These are phyloP conservation scores for Henricia sp. DNA, from an alignment of 53 echinoderm and acorn worm species.

Conservation along the genomic window DNA sequence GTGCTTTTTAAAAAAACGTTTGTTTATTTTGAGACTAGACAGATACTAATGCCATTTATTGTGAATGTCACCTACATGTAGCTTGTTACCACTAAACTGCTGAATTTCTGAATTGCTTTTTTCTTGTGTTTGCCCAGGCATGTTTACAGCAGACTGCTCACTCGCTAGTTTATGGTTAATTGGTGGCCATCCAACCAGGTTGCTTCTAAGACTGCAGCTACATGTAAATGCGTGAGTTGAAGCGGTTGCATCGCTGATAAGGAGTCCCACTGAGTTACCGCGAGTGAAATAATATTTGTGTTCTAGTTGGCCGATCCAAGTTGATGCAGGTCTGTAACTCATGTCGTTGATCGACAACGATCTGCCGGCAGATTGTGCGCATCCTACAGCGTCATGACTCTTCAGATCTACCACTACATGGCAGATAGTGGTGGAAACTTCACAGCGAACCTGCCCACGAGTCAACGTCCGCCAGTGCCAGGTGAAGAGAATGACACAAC, in stretches of 20 bases:
- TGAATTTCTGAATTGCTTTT: too few relatives aligned
- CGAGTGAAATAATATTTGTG: neutral
- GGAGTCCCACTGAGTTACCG: neutral
- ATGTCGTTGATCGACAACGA: slow-evolving; percentile 26
- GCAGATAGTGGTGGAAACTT: slow-evolving; percentile 83
- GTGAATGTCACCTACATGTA: too few relatives aligned
- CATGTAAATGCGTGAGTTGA: neutral
- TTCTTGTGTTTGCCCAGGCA: too few relatives aligned
- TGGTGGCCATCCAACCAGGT: slow-evolving; percentile 24
- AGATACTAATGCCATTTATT: too few relatives aligned
- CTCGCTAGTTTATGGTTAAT: neutral
- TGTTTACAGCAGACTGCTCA: too few relatives aligned
- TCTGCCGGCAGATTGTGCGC: slow-evolving; percentile 11
- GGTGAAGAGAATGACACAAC: slow-evolving; percentile 85
- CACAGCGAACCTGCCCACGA: slow-evolving; percentile 70
- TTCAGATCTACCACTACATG: slow-evolving; percentile 71
- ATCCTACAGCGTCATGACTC: slow-evolving; percentile 68
- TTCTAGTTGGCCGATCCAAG: neutral
- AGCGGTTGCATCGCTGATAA: neutral
- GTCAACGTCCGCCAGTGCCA: slow-evolving; percentile 82
- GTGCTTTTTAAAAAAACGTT: too few relatives aligned
- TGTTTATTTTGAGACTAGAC: too few relatives aligned
- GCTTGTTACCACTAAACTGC: too few relatives aligned
- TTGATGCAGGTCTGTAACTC: neutral
- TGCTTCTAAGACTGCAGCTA: slow-evolving; percentile 3